These are phyloP conservation scores for Phragmatobia fuliginosa DNA, from an alignment of 2,888 invertebrate genomes.

Conservation along the genomic window DNA sequence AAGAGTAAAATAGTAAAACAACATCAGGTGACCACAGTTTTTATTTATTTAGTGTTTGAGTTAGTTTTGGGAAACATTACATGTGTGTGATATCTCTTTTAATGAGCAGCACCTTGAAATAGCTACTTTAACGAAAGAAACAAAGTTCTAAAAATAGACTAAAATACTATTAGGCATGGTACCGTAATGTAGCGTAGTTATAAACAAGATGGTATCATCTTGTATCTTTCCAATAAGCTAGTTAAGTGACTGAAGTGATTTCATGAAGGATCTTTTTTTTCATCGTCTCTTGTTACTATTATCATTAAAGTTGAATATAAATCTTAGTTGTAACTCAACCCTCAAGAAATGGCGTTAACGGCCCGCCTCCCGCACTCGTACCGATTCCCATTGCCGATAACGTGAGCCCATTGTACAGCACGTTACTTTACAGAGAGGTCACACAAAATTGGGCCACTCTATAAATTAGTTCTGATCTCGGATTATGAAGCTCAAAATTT, in stretches of 20 bases:
- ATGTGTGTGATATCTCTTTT: no score
- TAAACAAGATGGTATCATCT: no score
- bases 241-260: constrained; percentile 9
- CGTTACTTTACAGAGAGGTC: constrained; percentile 65
- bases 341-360: constrained; percentile 58
- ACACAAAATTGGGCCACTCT: constrained; percentile 58
- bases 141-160: neutral
- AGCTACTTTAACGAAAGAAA: neutral
- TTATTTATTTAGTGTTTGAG: no score
- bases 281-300: constrained; percentile 33
- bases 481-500: constrained; percentile 72
- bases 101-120: no score
- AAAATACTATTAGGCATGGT: neutral
- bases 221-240: neutral
- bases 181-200: no score
- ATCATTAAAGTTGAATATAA: constrained; percentile 51
- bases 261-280: constrained; percentile 28
- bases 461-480: constrained; percentile 70
- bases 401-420: constrained; percentile 54
- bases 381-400: constrained; percentile 56
- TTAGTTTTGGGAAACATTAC: no score
- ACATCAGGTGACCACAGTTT: no score
- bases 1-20: no score
- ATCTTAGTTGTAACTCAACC: constrained; percentile 51
- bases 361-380: constrained; percentile 50